Conservation (phyloP, 2,888 invertebrate species). For the Branchellion lobata region DNA sequence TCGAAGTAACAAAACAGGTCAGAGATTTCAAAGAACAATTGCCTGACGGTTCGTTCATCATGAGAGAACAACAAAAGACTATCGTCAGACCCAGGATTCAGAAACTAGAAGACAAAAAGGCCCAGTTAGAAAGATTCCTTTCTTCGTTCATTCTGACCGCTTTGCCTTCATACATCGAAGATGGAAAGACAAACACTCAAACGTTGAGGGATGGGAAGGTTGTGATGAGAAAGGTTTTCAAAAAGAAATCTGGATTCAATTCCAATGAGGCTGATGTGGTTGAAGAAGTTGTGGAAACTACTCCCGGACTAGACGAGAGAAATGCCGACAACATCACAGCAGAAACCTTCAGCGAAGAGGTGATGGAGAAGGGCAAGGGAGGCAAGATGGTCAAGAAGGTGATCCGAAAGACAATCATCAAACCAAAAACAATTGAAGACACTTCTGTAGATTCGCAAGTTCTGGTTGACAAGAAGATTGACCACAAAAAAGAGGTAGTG, state of each 20-base stretch:
- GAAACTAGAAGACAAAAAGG: slow-evolving; percentile 9
- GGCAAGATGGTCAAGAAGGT: neutral
- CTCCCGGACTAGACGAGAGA: slow-evolving; percentile 19
- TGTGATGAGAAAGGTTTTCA: slow-evolving; percentile 17
- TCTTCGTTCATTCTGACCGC: slow-evolving; percentile 3
- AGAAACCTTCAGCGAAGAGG: neutral
- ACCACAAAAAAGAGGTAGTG: neutral
- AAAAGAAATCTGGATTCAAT: neutral
- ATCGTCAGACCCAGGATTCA: neutral
- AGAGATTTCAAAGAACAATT: slow-evolving; percentile 16
- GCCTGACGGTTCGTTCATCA: slow-evolving; percentile 8
- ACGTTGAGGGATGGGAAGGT: slow-evolving; percentile 1
- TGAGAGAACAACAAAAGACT: neutral
- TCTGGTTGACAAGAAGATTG: too few species aligned
- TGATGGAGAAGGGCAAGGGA: neutral
- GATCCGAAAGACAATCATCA: slow-evolving; percentile 22
- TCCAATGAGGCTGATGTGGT: slow-evolving; percentile 16
- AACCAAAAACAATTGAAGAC: slow-evolving; percentile 20
- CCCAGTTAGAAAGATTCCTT: slow-evolving; percentile 5
- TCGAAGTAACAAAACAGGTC: slow-evolving; percentile 5
- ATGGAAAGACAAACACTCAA: neutral
- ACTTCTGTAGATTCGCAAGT: too few species aligned
- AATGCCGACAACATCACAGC: neutral
- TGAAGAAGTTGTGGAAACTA: slow-evolving; percentile 28
- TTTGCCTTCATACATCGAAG: slow-evolving; percentile 31